Percentiles rank a stretch among this genome's conserved stretches.
Evolutionary conservation across 2,888 invertebrate species (phyloP).

Genomic region (Cephus rjabovi): DNA sequence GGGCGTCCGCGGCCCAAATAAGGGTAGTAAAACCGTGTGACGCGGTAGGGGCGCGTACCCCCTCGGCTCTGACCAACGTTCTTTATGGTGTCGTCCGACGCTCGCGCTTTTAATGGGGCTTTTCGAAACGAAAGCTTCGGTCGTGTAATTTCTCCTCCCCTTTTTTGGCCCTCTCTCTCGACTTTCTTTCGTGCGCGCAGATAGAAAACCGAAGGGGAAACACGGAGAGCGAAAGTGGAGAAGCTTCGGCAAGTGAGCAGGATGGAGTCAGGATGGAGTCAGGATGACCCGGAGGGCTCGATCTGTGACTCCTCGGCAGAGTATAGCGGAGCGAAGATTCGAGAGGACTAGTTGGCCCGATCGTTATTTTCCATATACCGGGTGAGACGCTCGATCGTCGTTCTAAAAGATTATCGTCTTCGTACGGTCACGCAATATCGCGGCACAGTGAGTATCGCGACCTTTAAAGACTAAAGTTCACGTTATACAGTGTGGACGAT

Average conservation of each 20-base stretch:
- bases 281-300: not conserved
- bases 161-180: not conserved
- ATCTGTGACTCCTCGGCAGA: not conserved
- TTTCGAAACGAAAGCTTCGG: constrained; percentile 2
- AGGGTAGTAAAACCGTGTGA: constrained; percentile 3
- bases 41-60: not conserved
- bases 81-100: not conserved
- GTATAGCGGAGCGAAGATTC: not conserved
- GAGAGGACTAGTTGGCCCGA: not conserved
- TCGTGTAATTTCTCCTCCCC: not conserved
- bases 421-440: constrained; percentile 1
- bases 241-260: not conserved
- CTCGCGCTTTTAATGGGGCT: not conserved
- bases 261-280: not conserved
- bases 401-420: not conserved
- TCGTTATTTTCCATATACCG: not conserved
- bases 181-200: not conserved
- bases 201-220: not conserved
- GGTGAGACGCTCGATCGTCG: not conserved
- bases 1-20: not conserved
- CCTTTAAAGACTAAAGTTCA: constrained; percentile 65
- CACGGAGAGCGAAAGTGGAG: not conserved
- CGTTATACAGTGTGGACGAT: constrained; percentile 57
- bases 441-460: constrained; percentile 47
- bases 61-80: not conserved